A percentile compares a stretch with the other conserved stretches of the same genome.
phyloP scores from a whole-genome alignment of 2,888 invertebrate genomes.

The Sphaeridia pumilis region DNA sequence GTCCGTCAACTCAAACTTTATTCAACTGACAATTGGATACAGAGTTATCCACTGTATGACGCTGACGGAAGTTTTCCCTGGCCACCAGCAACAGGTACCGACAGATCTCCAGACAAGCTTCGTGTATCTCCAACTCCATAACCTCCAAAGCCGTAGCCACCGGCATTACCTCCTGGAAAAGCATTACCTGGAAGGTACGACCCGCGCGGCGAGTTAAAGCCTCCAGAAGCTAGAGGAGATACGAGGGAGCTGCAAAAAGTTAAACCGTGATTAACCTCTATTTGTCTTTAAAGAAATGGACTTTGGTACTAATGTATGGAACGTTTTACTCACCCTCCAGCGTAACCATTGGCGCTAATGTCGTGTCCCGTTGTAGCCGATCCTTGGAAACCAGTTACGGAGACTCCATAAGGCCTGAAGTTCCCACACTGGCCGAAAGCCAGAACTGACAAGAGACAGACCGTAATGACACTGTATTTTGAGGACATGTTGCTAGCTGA shows the following conservation, averaged over 20 bases:
- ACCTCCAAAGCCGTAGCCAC: conserved; percentile 31
- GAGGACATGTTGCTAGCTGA: too few relatives aligned
- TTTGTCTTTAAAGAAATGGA: background rate
- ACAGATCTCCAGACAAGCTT: conserved; percentile 18
- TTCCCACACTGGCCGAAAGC: conserved; percentile 1
- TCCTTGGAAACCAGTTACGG: conserved; percentile 19
- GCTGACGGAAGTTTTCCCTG: conserved; percentile 28
- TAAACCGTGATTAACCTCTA: background rate
- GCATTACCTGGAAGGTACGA: conserved; percentile 20
- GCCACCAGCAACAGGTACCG: conserved; percentile 27
- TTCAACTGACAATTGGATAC: too few relatives aligned
- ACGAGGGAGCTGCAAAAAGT: conserved; percentile 18
- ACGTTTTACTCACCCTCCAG: conserved; percentile 24
- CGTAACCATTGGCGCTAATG: conserved; percentile 30
- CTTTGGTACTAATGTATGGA: background rate
- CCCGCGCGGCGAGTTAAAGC: conserved; percentile 32
- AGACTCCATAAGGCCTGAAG: conserved; percentile 16
- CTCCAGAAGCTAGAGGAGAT: conserved; percentile 26
- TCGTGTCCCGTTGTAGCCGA: conserved; percentile 23
- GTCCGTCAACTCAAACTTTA: too few relatives aligned
- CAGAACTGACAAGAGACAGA: conserved; percentile 38
- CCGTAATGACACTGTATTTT: background rate
- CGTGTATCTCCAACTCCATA: conserved; percentile 26
- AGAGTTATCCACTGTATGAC: conserved; percentile 15
- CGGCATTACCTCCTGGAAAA: conserved; percentile 22